Evolutionary conservation across 1,140 invertebrate species (phyloP), one percentile per base, ranked within the genome.

Genomic region (Cyclina sinensis): DNA sequence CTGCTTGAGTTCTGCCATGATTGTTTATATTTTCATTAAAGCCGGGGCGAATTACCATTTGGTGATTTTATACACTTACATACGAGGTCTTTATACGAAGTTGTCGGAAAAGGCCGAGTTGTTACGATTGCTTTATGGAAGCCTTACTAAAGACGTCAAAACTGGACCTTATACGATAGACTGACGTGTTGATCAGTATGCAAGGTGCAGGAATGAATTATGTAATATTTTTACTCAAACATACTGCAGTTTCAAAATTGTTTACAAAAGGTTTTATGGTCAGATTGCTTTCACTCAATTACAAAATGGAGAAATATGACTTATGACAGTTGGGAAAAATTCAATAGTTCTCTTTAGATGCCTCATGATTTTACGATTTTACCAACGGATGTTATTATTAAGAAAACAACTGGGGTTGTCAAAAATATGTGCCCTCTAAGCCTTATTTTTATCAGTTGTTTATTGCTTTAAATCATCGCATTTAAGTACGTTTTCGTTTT

Each of bases 191-290:
- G 83, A 98, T 99, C 93, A 99, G 99, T 32, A 99, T 99, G 96
- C 99, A 99, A 95, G 99, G 99, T 24, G 98, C 99, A 89, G 99
- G 99, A 0, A 95, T 99, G 30, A 99, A 99, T 0, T 99, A 99
- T 96, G 95, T 98, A 35, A 95, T 99, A 80, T 99, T 99, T 95
- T 96, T 99, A 91, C 99, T 99, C 0, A 97, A 99, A 95, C 99
- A 99, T 98, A 98, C 98, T 39, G 97, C 97, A 46, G 96, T 99
- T 43, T 98, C 99, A 96, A 99, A 99, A 97, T 94, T 99, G 97
- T 98, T 96, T 54, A 90, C 93, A 0, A 80, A 51, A 39, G 86
- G 24, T 27, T 88, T 88, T 57, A 91, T 70, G 82, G 39, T 91
- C 91, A 51, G 57, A 30, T 12, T 93, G 93, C 59, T 95, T 94